phyloP scores from a whole-genome alignment of 2,888 invertebrate genomes.

The Leptinotarsa tumamoca region DNA sequence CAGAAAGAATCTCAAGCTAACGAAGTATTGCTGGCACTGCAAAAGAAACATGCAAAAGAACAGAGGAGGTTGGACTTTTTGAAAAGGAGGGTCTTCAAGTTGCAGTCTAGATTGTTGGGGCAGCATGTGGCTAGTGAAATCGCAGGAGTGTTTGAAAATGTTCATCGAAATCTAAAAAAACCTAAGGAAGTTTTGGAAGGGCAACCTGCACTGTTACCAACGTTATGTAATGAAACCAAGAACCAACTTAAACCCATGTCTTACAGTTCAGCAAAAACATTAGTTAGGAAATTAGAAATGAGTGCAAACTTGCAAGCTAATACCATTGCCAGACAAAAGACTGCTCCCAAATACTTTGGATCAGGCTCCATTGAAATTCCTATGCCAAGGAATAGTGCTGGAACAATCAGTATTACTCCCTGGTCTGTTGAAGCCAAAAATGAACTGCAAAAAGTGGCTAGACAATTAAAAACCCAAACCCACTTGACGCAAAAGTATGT shows the following conservation, averaged over 20 bases:
- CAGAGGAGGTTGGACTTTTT: conserved; percentile 80
- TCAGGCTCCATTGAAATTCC: conserved; percentile 65
- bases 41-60: conserved; percentile 72
- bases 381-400: conserved; percentile 55
- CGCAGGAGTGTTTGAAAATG: conserved; percentile 80
- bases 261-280: conserved; percentile 70
- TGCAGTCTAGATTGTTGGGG: conserved; percentile 81
- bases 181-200: conserved; percentile 52
- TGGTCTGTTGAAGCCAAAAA: conserved; percentile 67
- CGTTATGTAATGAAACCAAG: conserved; percentile 30
- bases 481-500: conserved; percentile 80
- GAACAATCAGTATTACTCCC: conserved; percentile 64
- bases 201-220: conserved; percentile 21
- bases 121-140: conserved; percentile 84
- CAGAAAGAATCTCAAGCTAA: conserved; percentile 65
- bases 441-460: conserved; percentile 79
- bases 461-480: conserved; percentile 79
- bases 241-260: conserved; percentile 65
- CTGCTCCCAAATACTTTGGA: conserved; percentile 68
- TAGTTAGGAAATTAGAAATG: conserved; percentile 71
- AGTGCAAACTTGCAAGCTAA: conserved; percentile 65
- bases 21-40: conserved; percentile 69
- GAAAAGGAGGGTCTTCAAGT: conserved; percentile 78
- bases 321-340: conserved; percentile 60
- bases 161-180: conserved; percentile 70